These are phyloP conservation scores for Leuciscus waleckii DNA, from an alignment of 2,797 vertebrate genomes.

Conservation along the genomic window DNA sequence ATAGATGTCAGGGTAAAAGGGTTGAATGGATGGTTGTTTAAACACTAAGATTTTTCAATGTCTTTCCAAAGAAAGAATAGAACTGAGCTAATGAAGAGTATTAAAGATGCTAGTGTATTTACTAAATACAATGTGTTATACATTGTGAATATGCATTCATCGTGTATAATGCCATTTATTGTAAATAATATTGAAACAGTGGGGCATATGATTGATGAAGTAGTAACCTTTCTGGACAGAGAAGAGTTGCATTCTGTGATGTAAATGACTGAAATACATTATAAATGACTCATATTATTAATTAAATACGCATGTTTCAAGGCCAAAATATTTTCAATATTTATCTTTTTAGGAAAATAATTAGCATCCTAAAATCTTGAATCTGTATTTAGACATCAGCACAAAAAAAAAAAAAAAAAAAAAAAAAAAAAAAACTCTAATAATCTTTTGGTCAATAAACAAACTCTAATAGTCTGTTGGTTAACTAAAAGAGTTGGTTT, in stretches of 20 bases:
- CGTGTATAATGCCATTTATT: neutral
- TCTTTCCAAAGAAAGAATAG: neutral
- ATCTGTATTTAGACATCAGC: constrained; percentile 37
- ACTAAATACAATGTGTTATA: constrained; percentile 4
- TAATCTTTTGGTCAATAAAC: constrained; percentile 23
- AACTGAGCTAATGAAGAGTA: neutral
- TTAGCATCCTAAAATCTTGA: constrained; percentile 49
- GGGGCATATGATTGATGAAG: constrained; percentile 5
- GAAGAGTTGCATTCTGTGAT: constrained; percentile 32
- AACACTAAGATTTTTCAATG: neutral
- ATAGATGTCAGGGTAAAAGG: constrained; percentile 25
- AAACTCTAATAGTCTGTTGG: constrained; percentile 39
- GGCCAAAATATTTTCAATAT: constrained; percentile 45
- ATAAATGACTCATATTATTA: constrained; percentile 50
- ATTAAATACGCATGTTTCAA: constrained; percentile 51
- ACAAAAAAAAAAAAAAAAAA: neutral
- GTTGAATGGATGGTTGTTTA: neutral
- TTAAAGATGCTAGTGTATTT: neutral
- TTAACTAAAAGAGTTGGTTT: too few species aligned
- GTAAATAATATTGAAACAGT: constrained; percentile 20
- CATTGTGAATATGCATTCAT: constrained; percentile 9
- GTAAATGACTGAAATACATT: constrained; percentile 23
- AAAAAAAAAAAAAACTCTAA: constrained; percentile 38
- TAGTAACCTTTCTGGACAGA: constrained; percentile 7
- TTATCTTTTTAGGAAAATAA: constrained; percentile 56